A percentile compares a stretch with the other conserved stretches of the same genome.
Evolutionary conservation across 2,888 invertebrate genomes (phyloP).

Genomic region (Balanococcus diminutus): DNA sequence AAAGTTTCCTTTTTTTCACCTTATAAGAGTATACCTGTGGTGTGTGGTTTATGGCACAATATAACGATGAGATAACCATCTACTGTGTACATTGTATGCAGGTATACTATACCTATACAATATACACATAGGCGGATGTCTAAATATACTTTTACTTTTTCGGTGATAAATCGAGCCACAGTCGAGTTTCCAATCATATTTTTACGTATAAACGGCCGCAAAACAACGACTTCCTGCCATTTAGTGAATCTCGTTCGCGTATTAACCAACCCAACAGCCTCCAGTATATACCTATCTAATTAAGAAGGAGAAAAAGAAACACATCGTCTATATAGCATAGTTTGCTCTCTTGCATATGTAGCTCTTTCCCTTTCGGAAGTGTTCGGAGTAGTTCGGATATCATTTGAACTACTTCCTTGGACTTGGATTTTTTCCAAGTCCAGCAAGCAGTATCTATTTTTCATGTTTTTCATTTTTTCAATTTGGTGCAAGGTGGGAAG

Average conservation of each 20-base stretch:
- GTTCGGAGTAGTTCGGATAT: too few species aligned
- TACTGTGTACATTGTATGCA: background rate
- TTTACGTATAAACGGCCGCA: background rate
- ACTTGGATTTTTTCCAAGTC: too few species aligned
- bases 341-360: too few species aligned
- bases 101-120: background rate
- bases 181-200: background rate
- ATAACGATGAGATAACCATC: background rate
- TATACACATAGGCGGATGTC: background rate
- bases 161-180: background rate
- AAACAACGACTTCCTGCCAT: conserved; percentile 5
- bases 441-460: too few species aligned
- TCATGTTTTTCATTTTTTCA: too few species aligned
- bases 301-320: background rate
- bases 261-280: background rate
- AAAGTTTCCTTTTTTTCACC: background rate
- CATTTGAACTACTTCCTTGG: too few species aligned
- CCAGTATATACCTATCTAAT: background rate
- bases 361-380: too few species aligned
- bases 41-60: background rate
- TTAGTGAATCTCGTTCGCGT: background rate
- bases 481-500: too few species aligned
- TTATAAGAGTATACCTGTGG: background rate
- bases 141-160: background rate
- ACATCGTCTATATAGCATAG: too few species aligned